A percentile compares a stretch with the other conserved stretches of the same genome.
Conservation (phyloP, 2,113 vertebrate species). For the Percina caprodes region DNA sequence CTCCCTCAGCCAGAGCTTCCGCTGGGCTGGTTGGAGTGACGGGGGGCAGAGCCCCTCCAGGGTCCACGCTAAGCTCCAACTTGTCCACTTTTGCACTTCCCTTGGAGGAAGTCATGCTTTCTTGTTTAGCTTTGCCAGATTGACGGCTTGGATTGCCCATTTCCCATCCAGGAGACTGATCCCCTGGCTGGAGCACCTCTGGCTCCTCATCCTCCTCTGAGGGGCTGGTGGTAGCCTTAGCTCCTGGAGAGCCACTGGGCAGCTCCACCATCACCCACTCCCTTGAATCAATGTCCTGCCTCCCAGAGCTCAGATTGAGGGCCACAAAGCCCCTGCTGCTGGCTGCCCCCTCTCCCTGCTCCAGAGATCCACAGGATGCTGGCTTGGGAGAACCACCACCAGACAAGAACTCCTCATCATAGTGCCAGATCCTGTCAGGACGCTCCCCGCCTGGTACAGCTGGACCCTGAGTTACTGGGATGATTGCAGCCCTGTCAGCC, state of each 20-base stretch:
- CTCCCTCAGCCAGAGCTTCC: constrained; percentile 94
- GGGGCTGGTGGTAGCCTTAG: constrained; percentile 89
- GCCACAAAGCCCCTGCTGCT: constrained; percentile 96
- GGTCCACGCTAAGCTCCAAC: constrained; percentile 88
- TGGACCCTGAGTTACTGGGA: constrained; percentile 81
- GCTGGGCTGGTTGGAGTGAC: constrained; percentile 92
- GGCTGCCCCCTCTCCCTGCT: constrained; percentile 89
- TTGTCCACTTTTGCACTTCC: constrained; percentile 84
- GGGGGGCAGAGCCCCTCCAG: constrained; percentile 84
- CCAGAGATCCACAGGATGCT: constrained; percentile 87
- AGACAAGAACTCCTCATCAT: constrained; percentile 92
- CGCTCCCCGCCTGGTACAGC: constrained; percentile 73
- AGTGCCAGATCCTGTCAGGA: constrained; percentile 91
- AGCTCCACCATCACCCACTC: constrained; percentile 98
- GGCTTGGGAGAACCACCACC: constrained; percentile 87
- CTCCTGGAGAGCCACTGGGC: constrained; percentile 83
- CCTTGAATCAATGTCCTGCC: constrained; percentile 93
- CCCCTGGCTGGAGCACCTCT: constrained; percentile 89
- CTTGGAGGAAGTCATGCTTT: constrained; percentile 65
- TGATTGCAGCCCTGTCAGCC: constrained; percentile 76
- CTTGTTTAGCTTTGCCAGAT: constrained; percentile 71
- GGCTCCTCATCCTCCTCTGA: constrained; percentile 94
- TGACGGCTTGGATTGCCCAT: constrained; percentile 69
- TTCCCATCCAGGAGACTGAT: constrained; percentile 85
- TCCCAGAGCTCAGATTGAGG: constrained; percentile 93